A percentile compares a stretch with the other conserved stretches of the same genome.
Conservation (phyloP, 2,888 invertebrate species). For the Caenorhabditis doughertyi region DNA sequence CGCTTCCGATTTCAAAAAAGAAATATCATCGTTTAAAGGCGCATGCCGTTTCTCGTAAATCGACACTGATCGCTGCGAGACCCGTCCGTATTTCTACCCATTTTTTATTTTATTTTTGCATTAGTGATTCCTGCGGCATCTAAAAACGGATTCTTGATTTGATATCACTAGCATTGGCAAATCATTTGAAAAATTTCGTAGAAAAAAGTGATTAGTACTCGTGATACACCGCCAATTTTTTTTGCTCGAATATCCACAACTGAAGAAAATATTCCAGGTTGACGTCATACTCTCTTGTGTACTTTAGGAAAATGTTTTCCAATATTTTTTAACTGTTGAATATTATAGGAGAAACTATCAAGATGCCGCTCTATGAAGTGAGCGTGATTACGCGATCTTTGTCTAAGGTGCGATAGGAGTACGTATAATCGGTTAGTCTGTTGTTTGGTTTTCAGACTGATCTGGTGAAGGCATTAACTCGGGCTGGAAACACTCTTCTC, state of each 20-base stretch:
- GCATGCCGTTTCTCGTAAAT: conserved; percentile 52
- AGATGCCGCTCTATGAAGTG: conserved; percentile 81
- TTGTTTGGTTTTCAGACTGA: conserved; percentile 71
- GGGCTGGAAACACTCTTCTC: conserved; percentile 78
- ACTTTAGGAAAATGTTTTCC: too few species aligned
- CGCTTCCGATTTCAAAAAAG: conserved; percentile 47
- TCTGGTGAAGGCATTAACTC: conserved; percentile 75
- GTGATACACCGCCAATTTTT: too few species aligned
- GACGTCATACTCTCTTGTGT: too few species aligned
- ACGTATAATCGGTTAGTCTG: neutral
- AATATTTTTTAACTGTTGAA: neutral
- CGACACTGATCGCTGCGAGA: conserved; percentile 49
- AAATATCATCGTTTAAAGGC: conserved; percentile 67
- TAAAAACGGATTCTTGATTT: too few species aligned
- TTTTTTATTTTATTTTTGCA: too few species aligned
- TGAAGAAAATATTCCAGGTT: too few species aligned
- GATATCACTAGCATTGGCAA: too few species aligned
- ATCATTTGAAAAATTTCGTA: too few species aligned
- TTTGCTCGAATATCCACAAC: too few species aligned
- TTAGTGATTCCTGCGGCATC: too few species aligned
- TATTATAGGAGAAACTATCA: neutral
- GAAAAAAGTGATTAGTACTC: too few species aligned
- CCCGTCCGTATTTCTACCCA: conserved; percentile 48
- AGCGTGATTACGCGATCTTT: conserved; percentile 78
- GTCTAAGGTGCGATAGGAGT: conserved; percentile 73